Evolutionary conservation across 2,888 invertebrate genomes (phyloP), one percentile per base, ranked within the genome.

Genomic region (Brenthis ino): DNA sequence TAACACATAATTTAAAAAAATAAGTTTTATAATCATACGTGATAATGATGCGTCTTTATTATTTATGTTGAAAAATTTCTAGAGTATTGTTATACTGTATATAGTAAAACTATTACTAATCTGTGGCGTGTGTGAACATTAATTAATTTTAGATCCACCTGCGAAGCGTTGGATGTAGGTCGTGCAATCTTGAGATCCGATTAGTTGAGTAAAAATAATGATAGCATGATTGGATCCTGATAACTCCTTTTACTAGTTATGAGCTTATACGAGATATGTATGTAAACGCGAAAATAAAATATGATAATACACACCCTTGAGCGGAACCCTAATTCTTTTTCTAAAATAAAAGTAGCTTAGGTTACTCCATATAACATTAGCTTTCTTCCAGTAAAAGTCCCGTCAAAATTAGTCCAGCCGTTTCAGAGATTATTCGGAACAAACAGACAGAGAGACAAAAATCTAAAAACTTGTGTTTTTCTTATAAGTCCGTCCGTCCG

Each of bases 171-270:
- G 74, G 77, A 81, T 80, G 74, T 81, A 79, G 85, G 82, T 81
- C 83, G 74, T 77, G 77, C 73, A 71, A 73, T 74, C 82, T 82
- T 78, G 75, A 80, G 80, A 80, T 80, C 75, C 78, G 79, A 84
- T 85, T 84, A 82, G 80, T 76, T 77, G 74, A 72, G 75, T 72
- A 82, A 84, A 84, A 85, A 85, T 83, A 85, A 81, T 82, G 79
- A 72, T 48, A 65, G 75, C 72, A 67, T 66, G 70, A 77, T 76
- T 77, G 74, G 74, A 75, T 74, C 69, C 6, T 51, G 56, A 67
- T 67, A 56, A 63, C 56, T 13, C 24, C 47, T 51, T n/a, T 20
- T 57, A 51, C 13, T 53, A 51, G 53, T 33, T 16, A 33, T 14
- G 53, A 13, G 63, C 20, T 37, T 64, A 43, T 16, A 5, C 37